Base-by-base conservation (phyloP, 92 coral and sea anemone genomes). In the Isaurus tuberculatus region DNA sequence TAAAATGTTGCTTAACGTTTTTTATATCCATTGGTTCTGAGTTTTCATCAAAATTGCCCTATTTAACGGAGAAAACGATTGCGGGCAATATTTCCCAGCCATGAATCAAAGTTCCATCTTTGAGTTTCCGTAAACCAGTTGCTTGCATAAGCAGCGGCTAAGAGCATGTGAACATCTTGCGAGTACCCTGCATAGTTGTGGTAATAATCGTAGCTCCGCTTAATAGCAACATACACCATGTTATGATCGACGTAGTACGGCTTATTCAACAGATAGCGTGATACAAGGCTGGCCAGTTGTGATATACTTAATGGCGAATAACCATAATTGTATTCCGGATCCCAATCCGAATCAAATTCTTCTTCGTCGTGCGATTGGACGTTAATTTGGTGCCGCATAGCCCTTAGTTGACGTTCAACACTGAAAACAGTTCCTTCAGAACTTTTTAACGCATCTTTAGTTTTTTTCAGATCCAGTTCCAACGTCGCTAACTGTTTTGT, bases 151-250 rank as follows among this genome's bases (percentile, higher is more conserved):
- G 98, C 94, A 2, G 98, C 93, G 17, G 98, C 99, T 4, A 97
- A 81, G 68, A 97, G 94, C 99, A 97, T 94, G 44, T 94, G 95
- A 0, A 97, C 98, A 80, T 97, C 99, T 44, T 89, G 99, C n/a
- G 98, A 94, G 44, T 90, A 97, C 0, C 96, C 98, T 0, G 99
- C 97, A 70, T 84, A 94, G 67, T 88, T 97, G 75, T 91, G 96
- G 61, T 92, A 97, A 55, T 84, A 97, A 77, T 97, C 98, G 29
- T 84, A 94, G 68, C 99, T 92, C 9, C 99, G 97, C 36, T 94
- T 97, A 4, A 91, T 75, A 17, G 98, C 90, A 27, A 91, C 78
- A 83, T 92, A 97, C 26, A 90, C 90, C 26, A 87, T 80, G 27
- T 92, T 90, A 13, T 89, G 79, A 73, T 97, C 99, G 1, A 94